A percentile compares a stretch with the other conserved stretches of the same genome.
Evolutionary conservation across 2,113 vertebrate species (phyloP).

Genomic region (Rafetus swinhoei): DNA sequence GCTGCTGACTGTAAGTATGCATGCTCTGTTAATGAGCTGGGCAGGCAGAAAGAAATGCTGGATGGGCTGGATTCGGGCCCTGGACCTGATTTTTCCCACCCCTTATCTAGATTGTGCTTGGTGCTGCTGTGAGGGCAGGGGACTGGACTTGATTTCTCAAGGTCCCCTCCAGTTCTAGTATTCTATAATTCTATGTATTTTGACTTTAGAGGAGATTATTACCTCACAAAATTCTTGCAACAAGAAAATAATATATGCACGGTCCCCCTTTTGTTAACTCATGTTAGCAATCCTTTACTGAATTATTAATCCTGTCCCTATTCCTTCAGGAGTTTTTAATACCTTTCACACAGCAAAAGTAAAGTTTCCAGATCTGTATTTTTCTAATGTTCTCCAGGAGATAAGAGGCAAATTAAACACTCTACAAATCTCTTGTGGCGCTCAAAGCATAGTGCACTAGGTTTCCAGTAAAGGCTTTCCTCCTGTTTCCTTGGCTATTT

Average conservation of each 20-base stretch:
- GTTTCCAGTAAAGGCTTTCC: conserved; percentile 37
- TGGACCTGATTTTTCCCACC: too few relatives aligned
- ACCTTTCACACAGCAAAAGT: background rate
- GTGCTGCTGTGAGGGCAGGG: too few relatives aligned
- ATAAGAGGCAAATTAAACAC: background rate
- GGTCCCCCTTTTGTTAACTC: background rate
- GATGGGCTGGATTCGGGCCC: too few relatives aligned
- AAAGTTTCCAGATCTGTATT: background rate
- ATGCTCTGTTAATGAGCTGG: too few relatives aligned
- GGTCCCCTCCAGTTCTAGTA: too few relatives aligned
- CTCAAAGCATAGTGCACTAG: background rate
- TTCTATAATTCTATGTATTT: too few relatives aligned
- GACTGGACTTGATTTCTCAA: too few relatives aligned
- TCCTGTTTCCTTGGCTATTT: conserved; percentile 30
- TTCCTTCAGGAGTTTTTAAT: background rate
- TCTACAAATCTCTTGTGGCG: background rate
- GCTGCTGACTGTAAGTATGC: too few relatives aligned
- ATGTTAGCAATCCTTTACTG: background rate
- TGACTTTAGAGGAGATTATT: too few relatives aligned
- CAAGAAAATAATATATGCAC: background rate
- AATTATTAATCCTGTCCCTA: background rate
- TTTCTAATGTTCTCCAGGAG: background rate
- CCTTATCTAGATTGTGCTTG: too few relatives aligned
- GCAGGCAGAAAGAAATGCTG: too few relatives aligned
- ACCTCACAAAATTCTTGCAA: conserved; percentile 3